These are phyloP conservation scores for Aleiodes alternator DNA, from an alignment of 2,888 invertebrate genomes.

Conservation along the genomic window DNA sequence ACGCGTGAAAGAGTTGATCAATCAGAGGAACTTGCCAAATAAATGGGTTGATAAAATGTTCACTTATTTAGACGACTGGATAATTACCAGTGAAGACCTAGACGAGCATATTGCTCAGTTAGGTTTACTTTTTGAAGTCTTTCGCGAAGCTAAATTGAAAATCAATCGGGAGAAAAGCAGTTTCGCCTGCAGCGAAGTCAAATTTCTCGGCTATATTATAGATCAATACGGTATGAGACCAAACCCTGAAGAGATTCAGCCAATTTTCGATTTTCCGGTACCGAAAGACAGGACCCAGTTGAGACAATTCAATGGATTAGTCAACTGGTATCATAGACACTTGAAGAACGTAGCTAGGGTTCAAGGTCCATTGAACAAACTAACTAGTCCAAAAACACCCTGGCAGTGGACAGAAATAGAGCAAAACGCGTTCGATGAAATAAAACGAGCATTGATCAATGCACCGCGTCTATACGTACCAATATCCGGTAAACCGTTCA, in stretches of 20 bases:
- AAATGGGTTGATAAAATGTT: conserved; percentile 48
- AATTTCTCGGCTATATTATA: conserved; percentile 48
- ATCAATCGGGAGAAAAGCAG: conserved; percentile 51
- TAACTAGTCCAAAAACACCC: conserved; percentile 38
- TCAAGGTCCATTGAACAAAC: conserved; percentile 32
- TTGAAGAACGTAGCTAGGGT: conserved; percentile 24
- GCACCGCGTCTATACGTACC: conserved; percentile 36
- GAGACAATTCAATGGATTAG: conserved; percentile 32
- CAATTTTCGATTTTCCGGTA: conserved; percentile 9
- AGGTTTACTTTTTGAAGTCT: conserved; percentile 44
- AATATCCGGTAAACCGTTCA: conserved; percentile 15
- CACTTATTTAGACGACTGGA: conserved; percentile 47
- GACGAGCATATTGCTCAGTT: conserved; percentile 46
- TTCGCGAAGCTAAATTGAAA: conserved; percentile 44
- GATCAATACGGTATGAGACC: conserved; percentile 45
- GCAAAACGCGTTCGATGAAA: conserved; percentile 7
- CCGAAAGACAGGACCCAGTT: no score
- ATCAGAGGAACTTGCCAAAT: conserved; percentile 42
- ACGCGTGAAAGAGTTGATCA: conserved; percentile 42
- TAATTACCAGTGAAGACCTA: conserved; percentile 43
- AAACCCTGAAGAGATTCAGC: conserved; percentile 25
- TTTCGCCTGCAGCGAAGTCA: conserved; percentile 49
- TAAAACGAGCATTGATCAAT: background rate
- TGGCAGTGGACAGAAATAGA: conserved; percentile 35
- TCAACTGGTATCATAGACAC: conserved; percentile 14